Evolutionary conservation across 2,797 vertebrate genomes (phyloP).

Genomic region (Crenichthys baileyi): DNA sequence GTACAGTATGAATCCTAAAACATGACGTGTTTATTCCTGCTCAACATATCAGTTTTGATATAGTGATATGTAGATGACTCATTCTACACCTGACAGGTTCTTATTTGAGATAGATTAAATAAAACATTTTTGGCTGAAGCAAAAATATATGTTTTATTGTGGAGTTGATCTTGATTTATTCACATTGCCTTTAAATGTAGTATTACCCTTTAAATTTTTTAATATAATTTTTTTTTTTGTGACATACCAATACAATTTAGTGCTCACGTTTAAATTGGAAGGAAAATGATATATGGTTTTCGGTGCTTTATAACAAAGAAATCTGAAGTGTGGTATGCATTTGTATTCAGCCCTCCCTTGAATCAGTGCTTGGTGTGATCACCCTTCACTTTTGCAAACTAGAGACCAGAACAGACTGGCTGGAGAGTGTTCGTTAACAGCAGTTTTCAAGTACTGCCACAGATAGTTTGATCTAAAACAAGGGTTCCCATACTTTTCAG

Average conservation of each 20-base stretch:
- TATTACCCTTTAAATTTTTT: background rate
- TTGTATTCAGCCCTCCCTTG: no score
- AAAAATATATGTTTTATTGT: background rate
- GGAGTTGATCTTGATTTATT: constrained; percentile 14
- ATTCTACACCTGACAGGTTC: constrained; percentile 15
- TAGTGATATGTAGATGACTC: constrained; percentile 28
- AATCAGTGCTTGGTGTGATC: no score
- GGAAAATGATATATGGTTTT: background rate
- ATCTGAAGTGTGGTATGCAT: no score
- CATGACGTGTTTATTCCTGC: constrained; percentile 36
- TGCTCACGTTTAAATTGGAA: background rate
- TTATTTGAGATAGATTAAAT: constrained; percentile 5
- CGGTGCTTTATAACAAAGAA: background rate
- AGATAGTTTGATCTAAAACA: background rate
- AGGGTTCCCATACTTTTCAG: no score
- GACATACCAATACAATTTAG: background rate
- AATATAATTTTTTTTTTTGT: background rate
- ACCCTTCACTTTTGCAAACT: background rate
- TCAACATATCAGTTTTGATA: constrained; percentile 27
- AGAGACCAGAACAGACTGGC: background rate
- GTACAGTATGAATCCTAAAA: background rate
- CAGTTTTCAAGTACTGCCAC: background rate
- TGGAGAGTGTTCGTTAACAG: background rate
- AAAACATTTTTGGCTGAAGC: background rate
- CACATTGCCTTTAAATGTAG: background rate